Percentiles rank a stretch among this genome's conserved stretches.
Conservation (phyloP, 1,140 invertebrate genomes). For the Littorina saxatilis region DNA sequence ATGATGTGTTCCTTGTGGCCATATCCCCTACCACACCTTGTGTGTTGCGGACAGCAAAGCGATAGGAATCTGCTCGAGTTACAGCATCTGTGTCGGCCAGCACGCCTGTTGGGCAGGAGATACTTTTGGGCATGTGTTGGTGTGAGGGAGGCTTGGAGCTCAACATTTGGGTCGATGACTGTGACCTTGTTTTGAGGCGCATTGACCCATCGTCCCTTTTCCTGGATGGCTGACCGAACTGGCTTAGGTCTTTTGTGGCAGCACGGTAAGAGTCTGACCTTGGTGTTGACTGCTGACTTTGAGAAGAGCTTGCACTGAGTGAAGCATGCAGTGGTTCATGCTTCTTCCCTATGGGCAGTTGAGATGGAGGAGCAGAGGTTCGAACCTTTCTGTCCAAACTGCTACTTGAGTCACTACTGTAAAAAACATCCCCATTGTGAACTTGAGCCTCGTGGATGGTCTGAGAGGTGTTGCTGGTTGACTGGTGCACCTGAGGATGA, state of each 20-base stretch:
- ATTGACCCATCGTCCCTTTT: not conserved
- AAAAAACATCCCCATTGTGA: not conserved
- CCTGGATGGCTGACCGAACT: not conserved
- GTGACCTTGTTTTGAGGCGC: not conserved
- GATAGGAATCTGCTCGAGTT: slow-evolving; percentile 66
- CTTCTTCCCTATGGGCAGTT: slow-evolving; percentile 14
- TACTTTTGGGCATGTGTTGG: slow-evolving; percentile 12
- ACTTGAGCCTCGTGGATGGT: not conserved
- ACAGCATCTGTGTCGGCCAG: slow-evolving; percentile 39
- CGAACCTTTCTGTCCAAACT: not conserved
- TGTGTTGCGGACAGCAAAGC: slow-evolving; percentile 64
- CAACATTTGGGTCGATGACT: not conserved
- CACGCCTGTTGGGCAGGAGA: slow-evolving; percentile 30
- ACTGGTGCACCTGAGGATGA: not conserved
- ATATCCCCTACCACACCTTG: slow-evolving; percentile 53
- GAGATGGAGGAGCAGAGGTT: not conserved
- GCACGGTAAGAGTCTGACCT: slow-evolving; percentile 66
- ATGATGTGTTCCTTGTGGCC: slow-evolving; percentile 59
- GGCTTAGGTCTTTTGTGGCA: slow-evolving; percentile 44
- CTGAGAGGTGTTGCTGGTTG: not conserved
- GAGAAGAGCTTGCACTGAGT: not conserved
- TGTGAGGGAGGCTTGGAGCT: not conserved
- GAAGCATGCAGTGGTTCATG: slow-evolving; percentile 11
- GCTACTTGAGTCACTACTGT: not conserved
- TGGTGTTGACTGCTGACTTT: not conserved